phyloP scores from a whole-genome alignment of 2,888 invertebrate genomes.

The Latrodectus elegans region DNA sequence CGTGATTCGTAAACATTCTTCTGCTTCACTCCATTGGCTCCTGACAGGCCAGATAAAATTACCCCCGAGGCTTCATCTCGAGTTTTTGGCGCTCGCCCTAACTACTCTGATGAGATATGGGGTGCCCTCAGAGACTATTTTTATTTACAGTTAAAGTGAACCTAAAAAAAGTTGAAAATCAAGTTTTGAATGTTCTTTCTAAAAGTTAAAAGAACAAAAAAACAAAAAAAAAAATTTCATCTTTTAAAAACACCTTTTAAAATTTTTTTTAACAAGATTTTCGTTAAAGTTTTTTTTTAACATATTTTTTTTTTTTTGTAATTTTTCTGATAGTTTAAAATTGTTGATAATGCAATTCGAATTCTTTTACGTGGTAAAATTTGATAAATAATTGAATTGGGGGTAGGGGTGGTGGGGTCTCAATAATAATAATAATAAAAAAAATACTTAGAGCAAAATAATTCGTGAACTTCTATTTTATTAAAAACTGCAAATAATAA shows the following conservation, averaged over 20 bases:
- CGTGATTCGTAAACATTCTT: slow-evolving; percentile 54
- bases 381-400: too few species aligned
- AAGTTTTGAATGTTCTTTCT: background rate
- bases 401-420: too few species aligned
- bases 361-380: too few species aligned
- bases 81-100: slow-evolving; percentile 20
- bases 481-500: too few species aligned
- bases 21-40: slow-evolving; percentile 33
- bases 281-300: too few species aligned
- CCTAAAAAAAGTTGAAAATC: background rate
- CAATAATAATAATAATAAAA: too few species aligned
- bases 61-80: slow-evolving; percentile 29
- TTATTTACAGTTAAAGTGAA: slow-evolving; percentile 6
- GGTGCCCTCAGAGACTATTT: background rate
- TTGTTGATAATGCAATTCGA: too few species aligned
- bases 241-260: background rate
- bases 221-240: background rate
- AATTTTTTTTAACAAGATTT: background rate
- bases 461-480: too few species aligned
- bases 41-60: slow-evolving; percentile 41
- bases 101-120: slow-evolving; percentile 37
- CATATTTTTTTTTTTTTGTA: too few species aligned
- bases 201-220: background rate
- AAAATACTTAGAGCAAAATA: too few species aligned
- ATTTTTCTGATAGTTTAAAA: too few species aligned